Conservation (phyloP, 2,888 invertebrate genomes). For the Meteorus cinctellus region DNA sequence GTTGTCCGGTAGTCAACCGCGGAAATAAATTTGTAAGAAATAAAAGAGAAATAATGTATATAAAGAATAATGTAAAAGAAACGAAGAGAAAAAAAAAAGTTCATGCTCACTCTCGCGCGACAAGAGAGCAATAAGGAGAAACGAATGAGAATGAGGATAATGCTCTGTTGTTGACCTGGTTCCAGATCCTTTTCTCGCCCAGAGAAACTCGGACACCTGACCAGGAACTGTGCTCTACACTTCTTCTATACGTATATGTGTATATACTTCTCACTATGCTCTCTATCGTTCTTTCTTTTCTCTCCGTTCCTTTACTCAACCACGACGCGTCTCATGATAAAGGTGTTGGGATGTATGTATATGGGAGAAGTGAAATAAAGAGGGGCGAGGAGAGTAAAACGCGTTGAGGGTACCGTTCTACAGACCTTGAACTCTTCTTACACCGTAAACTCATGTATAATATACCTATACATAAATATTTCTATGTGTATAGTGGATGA, state of each 20-base stretch:
- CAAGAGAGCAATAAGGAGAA: slow-evolving; percentile 28
- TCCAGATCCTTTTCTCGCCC: slow-evolving; percentile 38
- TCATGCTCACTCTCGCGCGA: not conserved
- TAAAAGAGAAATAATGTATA: not conserved
- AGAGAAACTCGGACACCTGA: slow-evolving; percentile 58
- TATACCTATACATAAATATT: slow-evolving; percentile 1
- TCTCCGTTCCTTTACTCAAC: slow-evolving; percentile 24
- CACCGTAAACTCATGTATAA: slow-evolving; percentile 42
- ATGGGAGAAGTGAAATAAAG: not conserved
- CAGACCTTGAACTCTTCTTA: slow-evolving; percentile 54
- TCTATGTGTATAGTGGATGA: not conserved
- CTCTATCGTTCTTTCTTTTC: slow-evolving; percentile 9
- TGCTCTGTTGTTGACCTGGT: slow-evolving; percentile 43
- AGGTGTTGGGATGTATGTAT: slow-evolving; percentile 39
- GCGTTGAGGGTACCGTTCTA: slow-evolving; percentile 53
- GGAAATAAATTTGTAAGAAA: not conserved
- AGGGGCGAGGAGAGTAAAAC: slow-evolving; percentile 44
- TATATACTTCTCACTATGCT: slow-evolving; percentile 22
- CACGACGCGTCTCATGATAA: slow-evolving; percentile 23
- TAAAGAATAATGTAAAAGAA: slow-evolving; percentile 8
- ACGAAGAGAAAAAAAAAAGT: slow-evolving; percentile 19
- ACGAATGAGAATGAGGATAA: slow-evolving; percentile 41
- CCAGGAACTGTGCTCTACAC: slow-evolving; percentile 53
- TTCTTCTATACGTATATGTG: slow-evolving; percentile 25
- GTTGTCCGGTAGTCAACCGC: not conserved